A percentile compares a stretch with the other conserved stretches of the same genome.
Evolutionary conservation across 2,113 vertebrate species (phyloP).

Genomic region (Psettodes erumei): DNA sequence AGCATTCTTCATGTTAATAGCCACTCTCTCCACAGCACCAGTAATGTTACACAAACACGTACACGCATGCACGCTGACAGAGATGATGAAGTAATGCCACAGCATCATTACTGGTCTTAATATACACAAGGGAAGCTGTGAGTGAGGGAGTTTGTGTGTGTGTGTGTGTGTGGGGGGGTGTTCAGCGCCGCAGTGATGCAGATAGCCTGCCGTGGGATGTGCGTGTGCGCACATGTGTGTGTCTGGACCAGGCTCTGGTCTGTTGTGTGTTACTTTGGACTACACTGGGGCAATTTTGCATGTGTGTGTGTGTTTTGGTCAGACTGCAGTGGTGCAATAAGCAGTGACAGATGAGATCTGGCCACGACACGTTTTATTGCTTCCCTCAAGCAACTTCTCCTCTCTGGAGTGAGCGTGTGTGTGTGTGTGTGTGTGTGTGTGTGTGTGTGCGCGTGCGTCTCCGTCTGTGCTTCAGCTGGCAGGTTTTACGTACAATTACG

Average conservation of each 20-base stretch:
- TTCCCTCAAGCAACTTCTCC: constrained; percentile 52
- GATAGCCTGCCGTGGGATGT: constrained; percentile 11
- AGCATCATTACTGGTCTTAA: constrained; percentile 65
- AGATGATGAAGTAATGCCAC: constrained; percentile 46
- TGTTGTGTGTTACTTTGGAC: constrained; percentile 1
- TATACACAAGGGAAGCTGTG: constrained; percentile 45
- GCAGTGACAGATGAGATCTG: constrained; percentile 63
- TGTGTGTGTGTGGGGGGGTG: background rate
- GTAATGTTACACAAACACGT: constrained; percentile 54
- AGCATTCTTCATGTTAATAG: constrained; percentile 68
- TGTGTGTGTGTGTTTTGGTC: constrained; percentile 34
- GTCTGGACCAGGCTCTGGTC: constrained; percentile 9
- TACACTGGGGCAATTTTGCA: background rate
- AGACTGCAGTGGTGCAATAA: constrained; percentile 62
- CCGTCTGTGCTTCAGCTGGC: background rate
- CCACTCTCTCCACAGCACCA: constrained; percentile 28
- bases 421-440: constrained; percentile 8
- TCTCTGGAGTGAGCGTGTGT: constrained; percentile 10
- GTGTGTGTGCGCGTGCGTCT: background rate
- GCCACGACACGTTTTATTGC: constrained; percentile 61
- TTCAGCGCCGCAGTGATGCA: constrained; percentile 17
- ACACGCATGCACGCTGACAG: constrained; percentile 27
- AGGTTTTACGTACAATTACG: background rate
- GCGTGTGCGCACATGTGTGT: too few species aligned
- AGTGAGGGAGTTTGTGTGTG: constrained; percentile 5